These are phyloP conservation scores for Gracilinanus agilis DNA, from an alignment of 2,113 vertebrate species.

Conservation along the genomic window DNA sequence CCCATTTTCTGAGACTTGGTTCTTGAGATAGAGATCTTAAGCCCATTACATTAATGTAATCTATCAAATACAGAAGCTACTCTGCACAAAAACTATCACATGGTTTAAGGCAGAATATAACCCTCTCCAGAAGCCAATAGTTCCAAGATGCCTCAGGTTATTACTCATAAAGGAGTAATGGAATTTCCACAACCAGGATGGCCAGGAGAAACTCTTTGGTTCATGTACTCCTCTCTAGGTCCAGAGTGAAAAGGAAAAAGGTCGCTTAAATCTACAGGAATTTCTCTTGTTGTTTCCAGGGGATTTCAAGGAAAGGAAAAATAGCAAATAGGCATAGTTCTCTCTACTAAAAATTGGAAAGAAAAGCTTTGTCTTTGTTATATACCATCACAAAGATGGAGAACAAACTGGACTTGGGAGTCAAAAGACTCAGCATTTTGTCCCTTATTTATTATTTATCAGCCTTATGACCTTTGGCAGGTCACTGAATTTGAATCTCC, in stretches of 20 bases:
- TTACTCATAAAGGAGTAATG: background rate
- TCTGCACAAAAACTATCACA: background rate
- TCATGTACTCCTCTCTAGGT: background rate
- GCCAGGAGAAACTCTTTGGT: background rate
- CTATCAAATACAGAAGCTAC: background rate
- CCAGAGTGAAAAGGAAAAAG: background rate
- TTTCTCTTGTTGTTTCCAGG: background rate
- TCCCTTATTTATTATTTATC: background rate
- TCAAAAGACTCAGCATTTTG: background rate
- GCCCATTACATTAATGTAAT: background rate
- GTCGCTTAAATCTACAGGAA: background rate
- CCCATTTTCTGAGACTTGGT: conserved; percentile 9
- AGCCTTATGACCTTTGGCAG: background rate
- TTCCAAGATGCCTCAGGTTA: background rate
- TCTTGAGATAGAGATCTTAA: conserved; percentile 18
- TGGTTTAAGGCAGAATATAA: background rate
- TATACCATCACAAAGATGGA: background rate
- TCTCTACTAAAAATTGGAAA: background rate
- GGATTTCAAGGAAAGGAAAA: background rate
- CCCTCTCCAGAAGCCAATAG: background rate
- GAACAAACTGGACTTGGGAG: background rate
- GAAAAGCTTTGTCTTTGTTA: background rate
- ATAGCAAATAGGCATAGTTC: background rate
- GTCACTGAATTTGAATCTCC: background rate
- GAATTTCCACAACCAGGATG: background rate